phyloP scores from a whole-genome alignment of 1,140 invertebrate genomes.

The Asobara japonica region DNA sequence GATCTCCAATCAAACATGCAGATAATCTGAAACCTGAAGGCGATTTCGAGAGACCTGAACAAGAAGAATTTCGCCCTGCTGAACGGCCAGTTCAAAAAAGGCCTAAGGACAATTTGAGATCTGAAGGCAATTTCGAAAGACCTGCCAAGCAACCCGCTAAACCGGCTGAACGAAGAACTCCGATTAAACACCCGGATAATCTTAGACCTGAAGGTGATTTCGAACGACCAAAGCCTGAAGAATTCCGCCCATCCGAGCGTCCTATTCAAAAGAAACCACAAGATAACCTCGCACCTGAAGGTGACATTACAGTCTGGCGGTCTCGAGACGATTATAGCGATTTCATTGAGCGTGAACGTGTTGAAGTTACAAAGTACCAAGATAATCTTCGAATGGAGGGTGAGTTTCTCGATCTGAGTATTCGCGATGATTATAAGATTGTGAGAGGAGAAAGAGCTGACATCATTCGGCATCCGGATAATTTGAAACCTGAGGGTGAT shows the following conservation, averaged over 20 bases:
- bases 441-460: conserved; percentile 64
- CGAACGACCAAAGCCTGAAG: conserved; percentile 54
- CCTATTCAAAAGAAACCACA: conserved; percentile 41
- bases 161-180: conserved; percentile 54
- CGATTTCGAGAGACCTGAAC: conserved; percentile 61
- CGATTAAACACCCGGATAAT: conserved; percentile 66
- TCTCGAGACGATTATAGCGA: too few species aligned
- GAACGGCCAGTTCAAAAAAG: conserved; percentile 58
- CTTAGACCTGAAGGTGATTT: conserved; percentile 71
- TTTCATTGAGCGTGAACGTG: too few species aligned
- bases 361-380: too few species aligned
- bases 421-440: conserved; percentile 55
- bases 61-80: conserved; percentile 63
- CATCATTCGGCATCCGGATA: conserved; percentile 55
- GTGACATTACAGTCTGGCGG: too few species aligned
- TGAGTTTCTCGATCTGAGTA: conserved; percentile 62
- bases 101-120: conserved; percentile 64
- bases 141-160: conserved; percentile 45
- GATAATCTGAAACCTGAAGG: conserved; percentile 71
- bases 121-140: conserved; percentile 59
- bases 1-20: conserved; percentile 60
- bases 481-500: conserved; percentile 57
- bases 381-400: conserved; percentile 72
- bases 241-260: conserved; percentile 47
- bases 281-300: too few species aligned